phyloP scores from a whole-genome alignment of 2,888 invertebrate genomes.

The Prenolepis imparis region DNA sequence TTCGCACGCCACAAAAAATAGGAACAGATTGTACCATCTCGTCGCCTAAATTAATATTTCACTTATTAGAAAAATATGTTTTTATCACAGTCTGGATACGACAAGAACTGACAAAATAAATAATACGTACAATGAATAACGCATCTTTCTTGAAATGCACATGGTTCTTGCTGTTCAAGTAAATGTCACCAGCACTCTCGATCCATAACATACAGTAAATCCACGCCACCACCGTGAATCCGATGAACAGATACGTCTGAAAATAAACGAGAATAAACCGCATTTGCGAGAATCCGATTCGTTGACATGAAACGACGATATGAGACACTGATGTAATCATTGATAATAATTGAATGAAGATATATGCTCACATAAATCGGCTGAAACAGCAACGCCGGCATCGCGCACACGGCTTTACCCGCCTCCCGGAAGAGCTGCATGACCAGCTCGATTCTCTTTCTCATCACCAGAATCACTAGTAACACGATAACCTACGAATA shows the following conservation, averaged over 20 bases:
- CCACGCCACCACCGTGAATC: conserved; percentile 87
- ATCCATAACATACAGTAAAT: conserved; percentile 89
- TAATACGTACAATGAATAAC: conserved; percentile 74
- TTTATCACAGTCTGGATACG: background rate
- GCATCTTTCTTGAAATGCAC: conserved; percentile 78
- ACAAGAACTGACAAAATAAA: background rate
- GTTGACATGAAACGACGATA: background rate
- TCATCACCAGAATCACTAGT: conserved; percentile 88
- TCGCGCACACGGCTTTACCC: conserved; percentile 89
- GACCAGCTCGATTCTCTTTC: conserved; percentile 89
- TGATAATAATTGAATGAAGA: conserved; percentile 20
- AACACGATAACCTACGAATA: conserved; percentile 85
- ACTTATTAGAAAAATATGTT: conserved; percentile 5
- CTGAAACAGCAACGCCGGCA: conserved; percentile 89
- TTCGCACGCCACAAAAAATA: conserved; percentile 89
- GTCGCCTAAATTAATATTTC: conserved; percentile 77
- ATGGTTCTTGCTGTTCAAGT: conserved; percentile 77
- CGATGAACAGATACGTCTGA: conserved; percentile 88
- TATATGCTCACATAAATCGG: conserved; percentile 88
- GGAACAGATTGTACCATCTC: conserved; percentile 86
- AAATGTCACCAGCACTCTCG: conserved; percentile 88
- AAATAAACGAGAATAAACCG: conserved; percentile 61
- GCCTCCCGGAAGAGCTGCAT: conserved; percentile 90
- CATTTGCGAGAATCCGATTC: background rate
- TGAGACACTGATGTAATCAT: background rate